Conservation (phyloP, 2,797 vertebrate species). For the Corythornis leucogaster region DNA sequence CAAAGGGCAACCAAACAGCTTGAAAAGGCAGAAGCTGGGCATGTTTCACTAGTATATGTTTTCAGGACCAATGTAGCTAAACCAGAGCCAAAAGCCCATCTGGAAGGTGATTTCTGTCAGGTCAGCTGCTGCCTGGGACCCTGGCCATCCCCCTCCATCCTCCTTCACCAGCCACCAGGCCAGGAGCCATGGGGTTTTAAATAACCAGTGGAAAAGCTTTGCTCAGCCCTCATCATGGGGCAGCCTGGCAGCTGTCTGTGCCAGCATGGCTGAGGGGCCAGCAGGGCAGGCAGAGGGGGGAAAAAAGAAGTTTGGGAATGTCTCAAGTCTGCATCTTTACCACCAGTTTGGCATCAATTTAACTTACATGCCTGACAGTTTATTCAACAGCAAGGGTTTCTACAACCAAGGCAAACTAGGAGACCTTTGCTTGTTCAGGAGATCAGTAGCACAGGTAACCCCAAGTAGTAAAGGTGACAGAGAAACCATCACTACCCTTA, state of each 20-base stretch:
- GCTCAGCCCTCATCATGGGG: rapidly evolving
- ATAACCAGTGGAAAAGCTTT: not conserved
- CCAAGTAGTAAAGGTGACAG: not conserved
- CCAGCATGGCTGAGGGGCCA: not conserved
- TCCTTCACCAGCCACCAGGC: not conserved
- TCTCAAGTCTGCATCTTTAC: not conserved
- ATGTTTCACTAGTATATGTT: rapidly evolving
- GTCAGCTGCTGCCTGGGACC: not conserved
- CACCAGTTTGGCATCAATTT: not conserved
- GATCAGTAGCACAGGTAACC: not conserved
- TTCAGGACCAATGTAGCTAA: not conserved
- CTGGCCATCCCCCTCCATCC: not conserved
- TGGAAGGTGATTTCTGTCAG: not conserved
- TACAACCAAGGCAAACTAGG: not conserved
- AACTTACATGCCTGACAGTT: rapidly evolving
- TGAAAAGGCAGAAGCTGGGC: not conserved
- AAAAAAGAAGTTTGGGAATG: not conserved
- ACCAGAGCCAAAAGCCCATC: not conserved
- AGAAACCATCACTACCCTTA: not conserved
- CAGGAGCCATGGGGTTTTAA: not conserved
- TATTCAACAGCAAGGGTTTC: not conserved
- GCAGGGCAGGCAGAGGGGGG: not conserved
- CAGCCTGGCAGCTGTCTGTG: not conserved
- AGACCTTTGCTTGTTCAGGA: rapidly evolving
- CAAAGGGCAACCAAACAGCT: not conserved